A percentile compares a stretch with the other conserved stretches of the same genome.
Evolutionary conservation across 2,113 vertebrate genomes (phyloP).

Genomic region (Halcyon senegalensis): DNA sequence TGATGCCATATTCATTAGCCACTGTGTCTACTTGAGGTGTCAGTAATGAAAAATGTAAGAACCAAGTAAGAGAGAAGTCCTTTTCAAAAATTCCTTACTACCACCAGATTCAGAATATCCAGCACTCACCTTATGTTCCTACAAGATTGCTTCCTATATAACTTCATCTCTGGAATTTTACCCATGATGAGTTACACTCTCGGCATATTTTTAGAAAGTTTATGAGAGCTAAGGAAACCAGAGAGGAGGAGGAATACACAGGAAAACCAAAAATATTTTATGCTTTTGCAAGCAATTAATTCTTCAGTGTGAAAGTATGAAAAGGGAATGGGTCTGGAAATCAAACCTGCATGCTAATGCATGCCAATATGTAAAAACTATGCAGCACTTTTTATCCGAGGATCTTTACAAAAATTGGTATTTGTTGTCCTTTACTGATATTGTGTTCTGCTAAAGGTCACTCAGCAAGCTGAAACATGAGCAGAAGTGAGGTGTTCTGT

Average conservation of each 20-base stretch:
- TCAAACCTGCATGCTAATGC: background rate
- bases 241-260: constrained; percentile 8
- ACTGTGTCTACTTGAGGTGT: background rate
- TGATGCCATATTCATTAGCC: background rate
- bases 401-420: background rate
- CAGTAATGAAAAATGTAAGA: background rate
- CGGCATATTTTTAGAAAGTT: constrained; percentile 64
- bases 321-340: background rate
- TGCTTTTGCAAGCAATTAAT: constrained; percentile 26
- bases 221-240: constrained; percentile 30
- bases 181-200: background rate
- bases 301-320: background rate
- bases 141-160: background rate
- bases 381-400: background rate
- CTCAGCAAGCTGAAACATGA: constrained; percentile 47
- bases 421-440: background rate
- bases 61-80: background rate
- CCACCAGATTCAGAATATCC: background rate
- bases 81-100: background rate
- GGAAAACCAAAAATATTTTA: constrained; percentile 64
- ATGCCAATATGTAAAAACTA: constrained; percentile 20
- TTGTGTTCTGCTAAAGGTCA: constrained; percentile 43
- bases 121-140: constrained; percentile 28
- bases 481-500: background rate
- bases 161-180: constrained; percentile 17